Evolutionary conservation across 1,140 invertebrate genomes (phyloP), one percentile per base, ranked within the genome.

Genomic region (Drosophila nigrodunni): DNA sequence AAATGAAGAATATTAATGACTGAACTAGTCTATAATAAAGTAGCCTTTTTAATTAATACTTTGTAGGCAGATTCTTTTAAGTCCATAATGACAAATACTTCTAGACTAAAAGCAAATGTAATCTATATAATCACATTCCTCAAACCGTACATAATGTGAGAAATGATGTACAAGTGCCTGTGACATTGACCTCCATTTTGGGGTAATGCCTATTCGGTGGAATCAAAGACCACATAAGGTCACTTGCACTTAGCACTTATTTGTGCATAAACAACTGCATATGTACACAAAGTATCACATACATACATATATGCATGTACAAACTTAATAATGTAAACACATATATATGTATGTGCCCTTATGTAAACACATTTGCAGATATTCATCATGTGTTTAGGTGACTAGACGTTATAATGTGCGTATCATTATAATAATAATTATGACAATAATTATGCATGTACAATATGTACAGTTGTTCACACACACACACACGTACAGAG

Each of bases 341-440:
- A 65, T 13, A 43, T 13, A 43, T 49, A 55, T 61, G 18, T 13
- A 43, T 49, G 55, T 61, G 18, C 46, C 15, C 34, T 21, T 43
- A 75, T 54, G 57, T 11, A 47, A 37, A 18, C 55, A 46, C 69
- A 60, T n/a, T 30, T 57, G 34, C 35, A 34, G 7, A 52, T 13
- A 52, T 58, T 0, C 72, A 43, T 74, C 77, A 62, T 81, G 74
- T 78, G 82, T 62, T 30, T 61, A 73, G 79, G 59, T 80, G 79
- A 77, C 83, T 77, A 87, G 79, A 87, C 83, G 73, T 74, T 77
- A 88, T 88, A 82, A 88, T 88, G 77, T 86, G 75, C 54, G 47
- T 54, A 58, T 71, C 83, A 88, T 83, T 77, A 87, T 87, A 83
- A 88, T 88, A 79, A 87, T 87, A 64, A 73, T 73, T 64, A 62